Conservation (phyloP, 37 sponge, comb jelly and placozoan species). For the Eunapius fragilis region DNA sequence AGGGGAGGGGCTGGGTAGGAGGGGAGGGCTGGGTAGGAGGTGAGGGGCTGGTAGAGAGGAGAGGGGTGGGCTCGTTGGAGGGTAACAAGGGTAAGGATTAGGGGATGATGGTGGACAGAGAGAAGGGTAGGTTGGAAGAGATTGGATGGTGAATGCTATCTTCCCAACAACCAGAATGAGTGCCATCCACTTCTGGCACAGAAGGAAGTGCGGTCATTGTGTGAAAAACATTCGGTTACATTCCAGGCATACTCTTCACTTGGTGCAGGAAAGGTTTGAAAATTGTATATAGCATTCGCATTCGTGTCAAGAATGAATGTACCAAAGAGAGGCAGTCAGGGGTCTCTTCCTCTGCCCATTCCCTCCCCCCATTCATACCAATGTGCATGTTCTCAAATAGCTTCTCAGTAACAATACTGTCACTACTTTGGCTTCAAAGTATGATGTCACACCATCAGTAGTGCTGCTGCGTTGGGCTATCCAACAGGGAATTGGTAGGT, state of each 20-base stretch:
- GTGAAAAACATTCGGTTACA: constrained; percentile 38
- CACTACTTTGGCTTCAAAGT: constrained; percentile 11
- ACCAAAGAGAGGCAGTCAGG: not conserved
- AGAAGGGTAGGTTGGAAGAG: too few species aligned
- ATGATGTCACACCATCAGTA: constrained; percentile 58
- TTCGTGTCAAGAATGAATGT: not conserved
- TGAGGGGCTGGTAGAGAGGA: too few species aligned
- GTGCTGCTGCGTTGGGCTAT: constrained; percentile 66
- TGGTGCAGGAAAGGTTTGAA: constrained; percentile 53
- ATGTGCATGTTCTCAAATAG: too few species aligned
- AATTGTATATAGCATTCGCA: too few species aligned
- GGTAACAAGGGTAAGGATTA: too few species aligned
- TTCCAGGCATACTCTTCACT: constrained; percentile 77
- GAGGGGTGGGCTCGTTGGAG: too few species aligned
- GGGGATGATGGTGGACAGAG: too few species aligned
- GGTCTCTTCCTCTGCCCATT: too few species aligned
- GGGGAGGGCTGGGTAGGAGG: too few species aligned
- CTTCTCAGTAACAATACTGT: constrained; percentile 25
- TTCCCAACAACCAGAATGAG: constrained; percentile 39
- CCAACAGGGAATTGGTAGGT: constrained; percentile 62
- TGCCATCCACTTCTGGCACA: constrained; percentile 67
- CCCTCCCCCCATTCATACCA: too few species aligned
- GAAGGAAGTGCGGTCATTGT: constrained; percentile 36
- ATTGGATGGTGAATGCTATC: not conserved
- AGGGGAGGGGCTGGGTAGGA: too few species aligned